Evolutionary conservation across 2,113 vertebrate genomes (phyloP).

Genomic region (Syrrhaptes paradoxus): DNA sequence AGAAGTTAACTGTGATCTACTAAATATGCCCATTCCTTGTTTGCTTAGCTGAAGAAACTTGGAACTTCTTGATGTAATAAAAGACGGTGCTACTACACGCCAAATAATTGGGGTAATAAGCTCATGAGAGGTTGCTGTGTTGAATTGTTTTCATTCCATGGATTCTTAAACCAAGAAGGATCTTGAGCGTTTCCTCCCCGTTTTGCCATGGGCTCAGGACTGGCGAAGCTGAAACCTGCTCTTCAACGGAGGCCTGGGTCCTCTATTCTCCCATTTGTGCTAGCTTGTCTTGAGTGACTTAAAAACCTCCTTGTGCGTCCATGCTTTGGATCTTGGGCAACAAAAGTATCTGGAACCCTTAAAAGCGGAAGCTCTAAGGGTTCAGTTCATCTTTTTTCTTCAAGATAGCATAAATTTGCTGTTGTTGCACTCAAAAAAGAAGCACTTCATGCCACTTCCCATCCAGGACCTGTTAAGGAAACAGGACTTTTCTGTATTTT

Average conservation of each 20-base stretch:
- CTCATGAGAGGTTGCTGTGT: not conserved
- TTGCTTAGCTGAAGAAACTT: not conserved
- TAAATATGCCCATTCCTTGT: not conserved
- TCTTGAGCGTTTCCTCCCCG: not conserved
- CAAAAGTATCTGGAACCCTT: not conserved
- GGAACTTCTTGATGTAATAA: not conserved
- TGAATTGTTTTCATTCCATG: conserved; percentile 38
- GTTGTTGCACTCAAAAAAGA: not conserved
- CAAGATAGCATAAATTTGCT: not conserved
- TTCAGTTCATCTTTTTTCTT: not conserved
- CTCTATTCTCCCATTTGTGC: not conserved
- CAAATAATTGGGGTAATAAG: not conserved
- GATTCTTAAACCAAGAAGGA: not conserved
- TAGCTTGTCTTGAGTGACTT: not conserved
- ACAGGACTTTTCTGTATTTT: not conserved
- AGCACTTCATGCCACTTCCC: not conserved
- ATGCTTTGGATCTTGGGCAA: not conserved
- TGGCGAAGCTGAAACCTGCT: not conserved
- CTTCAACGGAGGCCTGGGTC: not conserved
- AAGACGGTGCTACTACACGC: not conserved
- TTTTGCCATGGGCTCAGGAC: not conserved
- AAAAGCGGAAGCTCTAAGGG: not conserved
- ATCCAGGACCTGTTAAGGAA: not conserved
- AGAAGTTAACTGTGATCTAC: not conserved
- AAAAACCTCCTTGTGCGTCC: not conserved